Percentiles rank a stretch among this genome's conserved stretches.
Evolutionary conservation across 37 sponge, comb jelly and placozoan species (phyloP).

Genomic region (Eunapius fragilis): DNA sequence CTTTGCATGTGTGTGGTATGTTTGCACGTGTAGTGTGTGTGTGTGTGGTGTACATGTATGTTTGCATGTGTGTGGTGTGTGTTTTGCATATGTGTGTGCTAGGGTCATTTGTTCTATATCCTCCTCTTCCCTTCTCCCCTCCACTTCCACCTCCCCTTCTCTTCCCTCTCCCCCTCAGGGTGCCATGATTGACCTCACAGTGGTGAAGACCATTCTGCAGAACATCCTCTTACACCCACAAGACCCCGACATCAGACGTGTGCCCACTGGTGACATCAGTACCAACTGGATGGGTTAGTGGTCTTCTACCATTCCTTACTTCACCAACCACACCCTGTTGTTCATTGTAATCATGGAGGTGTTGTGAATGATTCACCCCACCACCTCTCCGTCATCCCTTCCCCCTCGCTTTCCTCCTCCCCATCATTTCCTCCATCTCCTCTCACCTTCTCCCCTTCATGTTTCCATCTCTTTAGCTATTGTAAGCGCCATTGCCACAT

Average conservation of each 20-base stretch:
- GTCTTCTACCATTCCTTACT: neutral
- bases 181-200: neutral
- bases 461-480: too few species aligned
- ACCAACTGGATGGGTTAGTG: neutral
- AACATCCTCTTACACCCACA: neutral
- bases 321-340: neutral
- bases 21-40: too few species aligned
- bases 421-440: neutral
- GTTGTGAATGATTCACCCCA: too few species aligned
- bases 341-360: too few species aligned
- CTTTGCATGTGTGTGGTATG: too few species aligned
- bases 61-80: too few species aligned
- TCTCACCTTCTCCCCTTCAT: neutral
- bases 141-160: too few species aligned
- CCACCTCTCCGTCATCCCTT: neutral
- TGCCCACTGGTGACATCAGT: neutral
- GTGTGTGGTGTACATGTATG: too few species aligned
- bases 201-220: neutral
- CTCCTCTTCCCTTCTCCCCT: too few species aligned
- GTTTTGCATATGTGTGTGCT: too few species aligned
- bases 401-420: neutral
- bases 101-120: too few species aligned
- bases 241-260: neutral
- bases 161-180: neutral
- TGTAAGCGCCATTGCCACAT: too few species aligned